phyloP scores from a whole-genome alignment of 2,797 vertebrate species.

The Cryptoblepharus egeriae region DNA sequence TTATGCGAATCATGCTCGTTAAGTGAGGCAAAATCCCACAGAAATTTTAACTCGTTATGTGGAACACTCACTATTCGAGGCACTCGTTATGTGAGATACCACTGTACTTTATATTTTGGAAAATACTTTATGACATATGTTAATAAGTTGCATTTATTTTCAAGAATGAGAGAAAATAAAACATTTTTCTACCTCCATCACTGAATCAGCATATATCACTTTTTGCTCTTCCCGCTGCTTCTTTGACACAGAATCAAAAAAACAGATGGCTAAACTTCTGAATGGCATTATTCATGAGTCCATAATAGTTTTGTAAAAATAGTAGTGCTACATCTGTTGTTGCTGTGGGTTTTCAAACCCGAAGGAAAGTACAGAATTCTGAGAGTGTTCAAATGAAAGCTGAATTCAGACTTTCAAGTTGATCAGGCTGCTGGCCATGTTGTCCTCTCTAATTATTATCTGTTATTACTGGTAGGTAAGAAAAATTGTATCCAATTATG shows the following conservation, averaged over 20 bases:
- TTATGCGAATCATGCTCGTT: no score
- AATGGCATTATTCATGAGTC: constrained; percentile 70
- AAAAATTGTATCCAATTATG: not conserved
- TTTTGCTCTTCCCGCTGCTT: constrained; percentile 35
- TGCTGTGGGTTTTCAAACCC: constrained; percentile 38
- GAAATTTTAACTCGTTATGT: no score
- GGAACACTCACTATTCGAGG: no score
- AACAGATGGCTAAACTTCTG: constrained; percentile 70
- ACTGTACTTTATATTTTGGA: not conserved
- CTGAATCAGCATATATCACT: constrained; percentile 1
- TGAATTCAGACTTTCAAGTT: constrained; percentile 29
- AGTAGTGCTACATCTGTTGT: constrained; percentile 57
- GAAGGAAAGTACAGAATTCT: not conserved
- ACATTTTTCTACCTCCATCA: constrained; percentile 34
- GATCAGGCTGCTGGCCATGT: not conserved
- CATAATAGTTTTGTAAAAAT: constrained; percentile 60
- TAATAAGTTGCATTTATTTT: constrained; percentile 41
- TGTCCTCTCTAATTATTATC: not conserved
- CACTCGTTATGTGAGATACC: no score
- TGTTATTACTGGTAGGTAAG: not conserved
- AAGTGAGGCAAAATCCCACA: no score
- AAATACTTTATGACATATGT: no score
- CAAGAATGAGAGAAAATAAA: constrained; percentile 23
- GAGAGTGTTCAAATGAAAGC: not conserved
- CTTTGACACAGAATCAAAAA: constrained; percentile 56